Evolutionary conservation across 2,113 vertebrate species (phyloP), one percentile per base, ranked within the genome.

Genomic region (Marcusenius ussheri): DNA sequence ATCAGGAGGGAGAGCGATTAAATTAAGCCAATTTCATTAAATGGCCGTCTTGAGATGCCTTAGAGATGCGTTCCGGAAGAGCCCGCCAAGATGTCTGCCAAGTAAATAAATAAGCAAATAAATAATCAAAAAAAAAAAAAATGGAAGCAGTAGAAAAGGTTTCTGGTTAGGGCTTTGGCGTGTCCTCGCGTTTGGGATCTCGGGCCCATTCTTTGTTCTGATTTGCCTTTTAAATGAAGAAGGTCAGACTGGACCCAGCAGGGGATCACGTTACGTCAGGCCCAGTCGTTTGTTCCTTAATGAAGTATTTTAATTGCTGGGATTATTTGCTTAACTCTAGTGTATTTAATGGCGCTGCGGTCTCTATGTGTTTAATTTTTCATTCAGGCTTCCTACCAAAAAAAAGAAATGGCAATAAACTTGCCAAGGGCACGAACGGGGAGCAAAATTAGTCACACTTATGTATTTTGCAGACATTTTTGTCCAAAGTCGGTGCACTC

Each of bases 251-350:
- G 66, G 89, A 89, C 90, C 85, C 47, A 10, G 84, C 88, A 80
- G 47, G 89, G 90, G 91, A 70, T 80, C 74, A 6, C 35, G 35
- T 80, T 85, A 80, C 51, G 46, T 90, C 62, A 70, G 58, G 84
- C 86, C 45, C 85, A 80, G 88, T 53, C 31, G 50, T 90, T 91
- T 89, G 88, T 87, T 91, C 83, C 90, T 74, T 87, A 87, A 90
- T 89, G 31, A 42, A 80, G 24, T 27, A 80, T 84, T 90, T 89
- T 89, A 91, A 91, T 91, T 91, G 88, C 88, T 89, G 87, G 88
- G 66, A 91, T 91, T 89, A 90, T 91, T 91, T 90, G 87, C 90
- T 90, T 91, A 56, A 89, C 58, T 89, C 8, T 77, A 62, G 58
- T 5, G 17, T 85, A 89, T 91, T 90, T 89, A 49, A 90, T 53